Percentiles rank a stretch among this genome's conserved stretches.
Conservation (phyloP, 1,140 invertebrate species). For the Drosophila eugracilis region DNA sequence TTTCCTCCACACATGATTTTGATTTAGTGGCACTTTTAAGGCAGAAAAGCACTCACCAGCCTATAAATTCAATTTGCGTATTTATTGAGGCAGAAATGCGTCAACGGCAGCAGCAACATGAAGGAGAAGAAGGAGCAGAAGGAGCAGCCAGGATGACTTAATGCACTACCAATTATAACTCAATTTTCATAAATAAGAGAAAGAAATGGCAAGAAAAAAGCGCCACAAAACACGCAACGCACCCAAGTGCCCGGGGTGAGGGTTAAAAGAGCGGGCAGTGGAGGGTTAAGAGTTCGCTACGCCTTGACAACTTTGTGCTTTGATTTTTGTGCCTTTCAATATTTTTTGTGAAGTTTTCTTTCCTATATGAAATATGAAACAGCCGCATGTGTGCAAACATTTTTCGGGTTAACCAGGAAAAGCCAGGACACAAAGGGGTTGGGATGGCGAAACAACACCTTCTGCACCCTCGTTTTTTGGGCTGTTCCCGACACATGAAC, state of each 20-base stretch:
- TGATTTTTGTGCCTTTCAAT: slow-evolving; percentile 67
- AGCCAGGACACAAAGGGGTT: slow-evolving; percentile 21
- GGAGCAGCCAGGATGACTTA: slow-evolving; percentile 60
- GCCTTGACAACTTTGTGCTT: slow-evolving; percentile 81
- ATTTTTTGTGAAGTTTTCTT: slow-evolving; percentile 41
- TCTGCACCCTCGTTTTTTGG: slow-evolving; percentile 27
- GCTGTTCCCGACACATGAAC: slow-evolving; percentile 49
- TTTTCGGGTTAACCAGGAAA: slow-evolving; percentile 42
- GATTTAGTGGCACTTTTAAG: slow-evolving; percentile 84
- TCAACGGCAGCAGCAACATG: slow-evolving; percentile 50
- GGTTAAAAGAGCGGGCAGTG: slow-evolving; percentile 11
- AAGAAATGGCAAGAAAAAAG: slow-evolving; percentile 43
- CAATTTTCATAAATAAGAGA: slow-evolving; percentile 81
- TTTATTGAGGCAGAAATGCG: slow-evolving; percentile 82
- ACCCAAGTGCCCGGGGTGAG: slow-evolving; percentile 2
- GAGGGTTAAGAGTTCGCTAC: slow-evolving; percentile 59
- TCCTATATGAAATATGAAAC: slow-evolving; percentile 78
- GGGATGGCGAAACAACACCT: slow-evolving; percentile 18
- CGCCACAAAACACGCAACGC: slow-evolving; percentile 54
- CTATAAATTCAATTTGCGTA: slow-evolving; percentile 83
- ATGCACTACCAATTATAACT: slow-evolving; percentile 83
- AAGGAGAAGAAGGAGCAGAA: slow-evolving; percentile 5
- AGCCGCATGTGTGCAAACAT: slow-evolving; percentile 82
- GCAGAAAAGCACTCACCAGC: slow-evolving; percentile 66
- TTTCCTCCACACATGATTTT: slow-evolving; percentile 73